phyloP scores from a whole-genome alignment of 2,113 vertebrate genomes.

The Pelecanoides urinatrix region DNA sequence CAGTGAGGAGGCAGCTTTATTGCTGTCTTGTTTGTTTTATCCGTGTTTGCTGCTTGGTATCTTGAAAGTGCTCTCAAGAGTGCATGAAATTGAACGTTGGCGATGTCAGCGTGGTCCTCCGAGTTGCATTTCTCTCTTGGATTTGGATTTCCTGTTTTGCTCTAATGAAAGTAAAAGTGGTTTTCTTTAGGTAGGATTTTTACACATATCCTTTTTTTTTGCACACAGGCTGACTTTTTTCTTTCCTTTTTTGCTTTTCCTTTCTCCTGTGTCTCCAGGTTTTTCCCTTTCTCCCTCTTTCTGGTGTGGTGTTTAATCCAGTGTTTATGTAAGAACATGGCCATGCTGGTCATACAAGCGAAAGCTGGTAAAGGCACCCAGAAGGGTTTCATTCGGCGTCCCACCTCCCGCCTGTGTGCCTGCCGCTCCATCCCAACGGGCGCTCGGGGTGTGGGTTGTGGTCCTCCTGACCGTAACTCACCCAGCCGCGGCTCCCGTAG shows the following conservation, averaged over 20 bases:
- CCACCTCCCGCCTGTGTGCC: not conserved
- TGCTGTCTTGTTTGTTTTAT: conserved; percentile 38
- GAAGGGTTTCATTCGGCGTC: not conserved
- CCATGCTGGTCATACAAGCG: fast-evolving
- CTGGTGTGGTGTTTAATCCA: not conserved
- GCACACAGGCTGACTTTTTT: not conserved
- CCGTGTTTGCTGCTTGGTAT: not conserved
- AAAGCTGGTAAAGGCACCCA: not conserved
- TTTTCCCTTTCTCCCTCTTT: not conserved
- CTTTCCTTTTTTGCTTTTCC: not conserved
- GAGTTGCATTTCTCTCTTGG: not conserved
- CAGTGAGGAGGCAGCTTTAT: conserved; percentile 44
- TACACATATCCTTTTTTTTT: not conserved
- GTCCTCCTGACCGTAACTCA: not conserved
- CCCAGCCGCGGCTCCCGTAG: fast-evolving
- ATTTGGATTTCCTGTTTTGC: not conserved
- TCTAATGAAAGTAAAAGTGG: not conserved
- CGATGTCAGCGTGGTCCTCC: not conserved
- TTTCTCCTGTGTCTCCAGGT: not conserved
- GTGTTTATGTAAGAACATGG: fast-evolving
- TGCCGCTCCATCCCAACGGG: not conserved
- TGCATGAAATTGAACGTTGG: fast-evolving
- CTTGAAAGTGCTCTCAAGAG: not conserved
- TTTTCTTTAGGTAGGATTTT: not conserved
- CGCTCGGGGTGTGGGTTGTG: not conserved